These are phyloP conservation scores for Ceyx erithaca DNA, from an alignment of 2,797 vertebrate genomes.

Conservation along the genomic window DNA sequence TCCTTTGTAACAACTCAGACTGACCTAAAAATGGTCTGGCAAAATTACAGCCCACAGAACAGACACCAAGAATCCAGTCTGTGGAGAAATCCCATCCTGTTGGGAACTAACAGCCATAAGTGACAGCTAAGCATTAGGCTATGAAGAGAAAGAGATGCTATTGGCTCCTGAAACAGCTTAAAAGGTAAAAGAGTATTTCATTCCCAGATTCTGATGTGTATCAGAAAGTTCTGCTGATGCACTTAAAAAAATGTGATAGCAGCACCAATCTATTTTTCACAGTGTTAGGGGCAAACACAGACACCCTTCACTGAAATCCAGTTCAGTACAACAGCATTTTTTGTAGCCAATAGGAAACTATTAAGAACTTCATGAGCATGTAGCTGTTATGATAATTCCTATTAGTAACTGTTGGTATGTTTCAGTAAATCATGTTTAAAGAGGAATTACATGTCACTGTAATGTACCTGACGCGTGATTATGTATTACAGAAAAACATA, in stretches of 20 bases:
- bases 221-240: background rate
- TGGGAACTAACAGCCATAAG: background rate
- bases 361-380: background rate
- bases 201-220: background rate
- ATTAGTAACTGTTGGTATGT: background rate
- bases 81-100: slow-evolving; percentile 21
- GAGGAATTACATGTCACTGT: background rate
- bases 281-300: background rate
- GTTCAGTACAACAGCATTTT: background rate
- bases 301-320: background rate
- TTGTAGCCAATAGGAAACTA: background rate
- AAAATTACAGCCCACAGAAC: slow-evolving; percentile 12
- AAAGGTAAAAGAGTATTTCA: slow-evolving; percentile 11
- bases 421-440: background rate
- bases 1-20: slow-evolving; percentile 1
- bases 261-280: background rate
- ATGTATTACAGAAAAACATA: background rate
- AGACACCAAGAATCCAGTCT: background rate
- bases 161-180: background rate
- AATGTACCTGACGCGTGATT: background rate
- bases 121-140: background rate
- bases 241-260: background rate
- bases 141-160: background rate
- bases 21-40: slow-evolving; percentile 13
- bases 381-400: background rate